Base-by-base conservation (phyloP, 2,797 vertebrate species). In the Neomorphus geoffroyi region DNA sequence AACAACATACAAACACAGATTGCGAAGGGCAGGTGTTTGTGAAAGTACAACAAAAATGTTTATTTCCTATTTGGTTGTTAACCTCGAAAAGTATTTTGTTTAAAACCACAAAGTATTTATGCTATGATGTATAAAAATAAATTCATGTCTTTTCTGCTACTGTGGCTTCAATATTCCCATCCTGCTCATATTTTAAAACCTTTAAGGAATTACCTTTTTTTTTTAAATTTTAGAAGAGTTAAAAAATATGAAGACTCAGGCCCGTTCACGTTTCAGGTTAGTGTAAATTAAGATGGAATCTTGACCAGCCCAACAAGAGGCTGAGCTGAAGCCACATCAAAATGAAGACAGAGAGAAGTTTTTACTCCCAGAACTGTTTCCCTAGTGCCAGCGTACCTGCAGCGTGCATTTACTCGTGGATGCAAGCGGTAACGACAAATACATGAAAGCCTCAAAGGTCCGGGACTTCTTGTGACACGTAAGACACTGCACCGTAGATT, bases 381-480 rank as follows among this genome's bases (percentile, higher is more conserved):
- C 19, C 41, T 9, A 2, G 50, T 1, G 32, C 5, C 77, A 33
- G 75, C 95, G 10, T 94, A 99, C 99, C 99, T 99, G 99, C 88
- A 99, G 98, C 10, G 99, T 98, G 87, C 99, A 99, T 97, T 99
- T 99, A 98, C 98, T 99, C 86, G 98, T 98, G 83, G 99, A 99
- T 22, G 99, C 98, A 46, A 99, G 98, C 1, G 99, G 99, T 57
- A 99, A 96, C 0, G 99, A 99, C 94, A 99, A 97, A 93, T 99
- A 99, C 99, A 99, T 99, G 90, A 99, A 99, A 69, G 99, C 99
- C 98, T 99, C 99, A 74, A 99, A 99, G 22, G 99, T 99, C 84
- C 99, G 97, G 9, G 99, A 99, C 96, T 98, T 99, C 97, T 98
- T 98, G 93, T 99, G 98, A 95, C 99, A 99, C 2, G 99, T 99